phyloP scores from a whole-genome alignment of 1,140 invertebrate species.

The Diachasma alloeum region DNA sequence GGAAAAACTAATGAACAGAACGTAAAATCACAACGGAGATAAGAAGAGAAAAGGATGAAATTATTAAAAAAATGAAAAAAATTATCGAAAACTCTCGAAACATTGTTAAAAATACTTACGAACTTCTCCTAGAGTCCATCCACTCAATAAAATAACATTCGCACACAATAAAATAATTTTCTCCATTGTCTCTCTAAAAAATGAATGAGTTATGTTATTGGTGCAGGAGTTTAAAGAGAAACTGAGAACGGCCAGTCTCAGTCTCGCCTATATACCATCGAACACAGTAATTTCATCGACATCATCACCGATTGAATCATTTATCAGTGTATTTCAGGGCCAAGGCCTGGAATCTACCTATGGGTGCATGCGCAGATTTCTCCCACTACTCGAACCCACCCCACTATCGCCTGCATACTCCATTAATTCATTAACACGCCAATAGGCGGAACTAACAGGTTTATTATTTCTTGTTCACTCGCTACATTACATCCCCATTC shows the following conservation, averaged over 20 bases:
- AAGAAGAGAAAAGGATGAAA: constrained; percentile 41
- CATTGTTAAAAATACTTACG: no score
- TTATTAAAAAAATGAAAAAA: no score
- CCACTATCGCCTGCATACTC: background rate
- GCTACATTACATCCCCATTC: background rate
- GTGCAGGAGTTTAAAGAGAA: background rate
- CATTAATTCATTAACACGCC: background rate
- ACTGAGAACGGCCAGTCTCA: background rate
- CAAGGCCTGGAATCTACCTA: constrained; percentile 1
- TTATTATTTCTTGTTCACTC: background rate
- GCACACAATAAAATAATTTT: background rate
- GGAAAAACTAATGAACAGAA: no score
- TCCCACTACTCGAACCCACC: background rate
- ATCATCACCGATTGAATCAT: constrained; percentile 5
- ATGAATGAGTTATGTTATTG: background rate
- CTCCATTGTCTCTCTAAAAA: background rate
- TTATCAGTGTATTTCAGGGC: constrained; percentile 1
- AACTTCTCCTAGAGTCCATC: background rate
- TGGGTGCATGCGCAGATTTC: background rate
- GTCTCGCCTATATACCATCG: constrained; percentile 1
- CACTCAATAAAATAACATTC: background rate
- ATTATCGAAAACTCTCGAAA: no score
- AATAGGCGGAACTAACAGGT: background rate
- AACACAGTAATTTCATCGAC: background rate
- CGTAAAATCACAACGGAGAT: background rate